Conservation (phyloP, 2,797 vertebrate species). For the Mastacembelus armatus region DNA sequence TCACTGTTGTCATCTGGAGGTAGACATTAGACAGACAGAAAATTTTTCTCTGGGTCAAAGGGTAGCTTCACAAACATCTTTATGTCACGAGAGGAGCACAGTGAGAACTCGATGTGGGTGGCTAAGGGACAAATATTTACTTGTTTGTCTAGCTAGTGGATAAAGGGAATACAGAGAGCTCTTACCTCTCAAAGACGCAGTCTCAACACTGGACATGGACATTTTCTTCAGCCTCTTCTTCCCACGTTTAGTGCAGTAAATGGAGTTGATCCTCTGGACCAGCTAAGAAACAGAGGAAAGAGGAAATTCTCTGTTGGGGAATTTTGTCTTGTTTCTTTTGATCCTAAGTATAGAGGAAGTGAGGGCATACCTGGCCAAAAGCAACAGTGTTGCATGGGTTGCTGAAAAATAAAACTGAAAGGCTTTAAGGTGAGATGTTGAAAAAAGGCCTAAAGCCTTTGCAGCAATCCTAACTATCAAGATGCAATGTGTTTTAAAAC, state of each 20-base stretch:
- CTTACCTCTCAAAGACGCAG: constrained; percentile 93
- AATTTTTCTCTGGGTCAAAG: constrained; percentile 58
- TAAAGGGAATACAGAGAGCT: constrained; percentile 36
- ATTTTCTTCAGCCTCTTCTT: constrained; percentile 98
- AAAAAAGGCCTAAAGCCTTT: constrained; percentile 47
- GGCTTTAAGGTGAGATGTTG: constrained; percentile 43
- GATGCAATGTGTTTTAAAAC: constrained; percentile 35
- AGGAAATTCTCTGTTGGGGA: constrained; percentile 45
- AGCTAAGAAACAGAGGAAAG: constrained; percentile 84
- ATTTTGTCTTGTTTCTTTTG: constrained; percentile 54
- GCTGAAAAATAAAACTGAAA: constrained; percentile 47
- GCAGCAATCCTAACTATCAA: constrained; percentile 45
- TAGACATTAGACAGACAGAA: constrained; percentile 71
- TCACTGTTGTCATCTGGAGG: constrained; percentile 98
- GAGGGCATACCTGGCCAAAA: constrained; percentile 46
- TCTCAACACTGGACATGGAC: constrained; percentile 94
- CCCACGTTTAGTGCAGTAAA: constrained; percentile 98
- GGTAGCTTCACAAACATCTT: constrained; percentile 60
- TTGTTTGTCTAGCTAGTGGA: constrained; percentile 51
- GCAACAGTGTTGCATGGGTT: constrained; percentile 32
- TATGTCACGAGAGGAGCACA: constrained; percentile 38
- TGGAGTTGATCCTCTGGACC: constrained; percentile 98
- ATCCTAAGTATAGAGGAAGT: constrained; percentile 48
- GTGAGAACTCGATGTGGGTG: constrained; percentile 43
- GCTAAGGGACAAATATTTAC: constrained; percentile 64